Evolutionary conservation across 2,113 vertebrate genomes (phyloP).

Genomic region (Indicator indicator): DNA sequence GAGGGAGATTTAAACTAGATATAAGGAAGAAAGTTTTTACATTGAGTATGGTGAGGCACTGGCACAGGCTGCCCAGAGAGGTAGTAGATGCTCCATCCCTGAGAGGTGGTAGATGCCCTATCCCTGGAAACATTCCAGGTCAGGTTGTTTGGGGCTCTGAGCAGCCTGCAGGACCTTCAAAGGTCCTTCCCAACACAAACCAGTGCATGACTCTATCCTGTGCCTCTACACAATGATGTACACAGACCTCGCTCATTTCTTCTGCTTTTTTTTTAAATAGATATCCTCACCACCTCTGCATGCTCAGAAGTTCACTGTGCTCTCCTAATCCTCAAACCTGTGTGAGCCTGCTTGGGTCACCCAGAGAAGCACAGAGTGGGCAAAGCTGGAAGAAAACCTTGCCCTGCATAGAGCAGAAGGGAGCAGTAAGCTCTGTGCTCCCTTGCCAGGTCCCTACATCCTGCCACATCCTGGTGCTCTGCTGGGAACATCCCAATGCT

Average conservation of each 20-base stretch:
- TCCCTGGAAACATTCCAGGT: too few relatives aligned
- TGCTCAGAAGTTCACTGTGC: not conserved
- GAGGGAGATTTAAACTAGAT: too few relatives aligned
- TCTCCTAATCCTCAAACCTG: not conserved
- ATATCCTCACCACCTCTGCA: not conserved
- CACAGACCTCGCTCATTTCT: not conserved
- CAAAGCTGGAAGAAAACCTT: not conserved
- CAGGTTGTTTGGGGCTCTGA: too few relatives aligned
- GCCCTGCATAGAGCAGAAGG: not conserved
- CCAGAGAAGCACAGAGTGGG: not conserved
- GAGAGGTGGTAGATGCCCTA: too few relatives aligned
- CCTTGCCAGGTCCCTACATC: fast-evolving
- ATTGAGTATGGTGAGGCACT: too few relatives aligned
- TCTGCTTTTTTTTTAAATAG: not conserved
- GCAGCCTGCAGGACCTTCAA: too few relatives aligned
- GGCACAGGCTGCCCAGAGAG: too few relatives aligned
- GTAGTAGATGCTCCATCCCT: too few relatives aligned
- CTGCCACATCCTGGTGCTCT: not conserved
- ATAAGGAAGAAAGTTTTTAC: too few relatives aligned
- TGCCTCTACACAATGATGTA: not conserved
- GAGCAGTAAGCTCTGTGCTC: not conserved
- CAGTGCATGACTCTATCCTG: too few relatives aligned
- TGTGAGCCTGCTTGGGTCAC: fast-evolving
- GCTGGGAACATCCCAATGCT: not conserved
- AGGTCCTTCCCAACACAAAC: too few relatives aligned